Evolutionary conservation across 2,113 vertebrate genomes (phyloP).

Genomic region (Chaenocephalus aceratus): DNA sequence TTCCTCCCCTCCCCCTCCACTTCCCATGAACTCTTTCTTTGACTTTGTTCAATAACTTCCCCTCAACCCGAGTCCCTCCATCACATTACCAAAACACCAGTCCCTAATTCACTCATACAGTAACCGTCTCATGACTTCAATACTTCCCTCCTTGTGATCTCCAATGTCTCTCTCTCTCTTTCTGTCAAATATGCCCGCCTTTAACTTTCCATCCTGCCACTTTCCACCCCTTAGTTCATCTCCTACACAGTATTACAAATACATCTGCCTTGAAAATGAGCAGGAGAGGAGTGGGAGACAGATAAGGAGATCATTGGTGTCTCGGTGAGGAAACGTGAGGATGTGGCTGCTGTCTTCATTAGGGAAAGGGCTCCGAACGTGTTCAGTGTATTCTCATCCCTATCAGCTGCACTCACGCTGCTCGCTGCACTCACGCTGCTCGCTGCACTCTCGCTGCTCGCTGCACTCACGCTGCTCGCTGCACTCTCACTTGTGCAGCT

Average conservation of each 20-base stretch:
- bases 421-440: neutral
- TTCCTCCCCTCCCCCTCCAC: slow-evolving; percentile 30
- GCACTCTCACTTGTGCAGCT: neutral
- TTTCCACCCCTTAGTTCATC: slow-evolving; percentile 25
- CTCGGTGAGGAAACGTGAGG: slow-evolving; percentile 29
- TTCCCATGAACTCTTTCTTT: slow-evolving; percentile 16
- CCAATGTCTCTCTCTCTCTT: neutral
- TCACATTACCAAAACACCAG: neutral
- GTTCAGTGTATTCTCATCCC: slow-evolving; percentile 28
- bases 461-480: too few species aligned
- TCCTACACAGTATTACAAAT: slow-evolving; percentile 38
- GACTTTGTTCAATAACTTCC: slow-evolving; percentile 27
- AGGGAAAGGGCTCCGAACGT: slow-evolving; percentile 23
- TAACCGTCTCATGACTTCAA: neutral
- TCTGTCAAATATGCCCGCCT: slow-evolving; percentile 7
- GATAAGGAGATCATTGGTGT: slow-evolving; percentile 21
- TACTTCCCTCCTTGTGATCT: slow-evolving; percentile 6
- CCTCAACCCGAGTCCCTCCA: slow-evolving; percentile 2
- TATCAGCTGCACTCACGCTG: slow-evolving; percentile 6
- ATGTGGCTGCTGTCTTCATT: slow-evolving; percentile 52
- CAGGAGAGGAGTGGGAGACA: neutral
- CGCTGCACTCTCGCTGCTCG: too few species aligned
- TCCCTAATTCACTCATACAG: slow-evolving; percentile 8
- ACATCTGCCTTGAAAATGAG: slow-evolving; percentile 32
- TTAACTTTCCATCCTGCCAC: slow-evolving; percentile 16